A percentile compares a stretch with the other conserved stretches of the same genome.
Evolutionary conservation across 2,888 invertebrate genomes (phyloP).

Genomic region (Dynastes hyllus): DNA sequence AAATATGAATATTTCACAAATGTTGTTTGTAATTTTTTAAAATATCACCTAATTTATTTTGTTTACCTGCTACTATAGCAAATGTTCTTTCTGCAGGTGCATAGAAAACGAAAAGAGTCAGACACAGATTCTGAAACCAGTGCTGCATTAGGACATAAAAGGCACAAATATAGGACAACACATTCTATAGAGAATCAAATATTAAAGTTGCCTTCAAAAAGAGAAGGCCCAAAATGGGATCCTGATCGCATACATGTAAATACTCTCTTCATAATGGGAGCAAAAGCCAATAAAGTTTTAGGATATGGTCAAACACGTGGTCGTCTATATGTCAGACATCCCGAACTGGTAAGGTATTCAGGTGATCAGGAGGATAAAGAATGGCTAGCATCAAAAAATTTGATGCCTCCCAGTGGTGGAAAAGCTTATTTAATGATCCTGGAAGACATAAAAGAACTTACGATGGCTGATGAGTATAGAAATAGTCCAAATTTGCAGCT

Average conservation of each 20-base stretch:
- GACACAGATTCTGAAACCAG: conserved; percentile 79
- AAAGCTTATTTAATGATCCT: conserved; percentile 86
- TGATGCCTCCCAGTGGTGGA: conserved; percentile 86
- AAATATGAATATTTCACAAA: too few relatives aligned
- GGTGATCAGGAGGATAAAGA: conserved; percentile 88
- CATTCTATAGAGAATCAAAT: conserved; percentile 70
- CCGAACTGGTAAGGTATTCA: conserved; percentile 83
- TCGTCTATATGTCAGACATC: conserved; percentile 84
- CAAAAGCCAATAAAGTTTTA: conserved; percentile 82
- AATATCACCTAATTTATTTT: too few relatives aligned
- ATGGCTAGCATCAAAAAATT: conserved; percentile 84
- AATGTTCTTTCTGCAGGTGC: conserved; percentile 60
- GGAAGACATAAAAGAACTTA: conserved; percentile 85
- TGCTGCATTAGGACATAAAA: conserved; percentile 65
- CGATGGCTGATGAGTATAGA: conserved; percentile 82
- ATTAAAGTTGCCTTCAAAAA: conserved; percentile 71
- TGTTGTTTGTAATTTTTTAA: too few relatives aligned
- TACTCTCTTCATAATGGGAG: conserved; percentile 87
- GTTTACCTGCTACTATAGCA: too few relatives aligned
- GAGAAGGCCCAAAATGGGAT: conserved; percentile 83
- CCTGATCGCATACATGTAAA: conserved; percentile 80
- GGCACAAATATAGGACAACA: conserved; percentile 63
- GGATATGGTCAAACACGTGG: conserved; percentile 85
- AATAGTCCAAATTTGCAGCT: conserved; percentile 78
- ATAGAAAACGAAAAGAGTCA: conserved; percentile 78